phyloP scores from a whole-genome alignment of 64 coral and sea anemone species.

The Astreopora myriophthalma region DNA sequence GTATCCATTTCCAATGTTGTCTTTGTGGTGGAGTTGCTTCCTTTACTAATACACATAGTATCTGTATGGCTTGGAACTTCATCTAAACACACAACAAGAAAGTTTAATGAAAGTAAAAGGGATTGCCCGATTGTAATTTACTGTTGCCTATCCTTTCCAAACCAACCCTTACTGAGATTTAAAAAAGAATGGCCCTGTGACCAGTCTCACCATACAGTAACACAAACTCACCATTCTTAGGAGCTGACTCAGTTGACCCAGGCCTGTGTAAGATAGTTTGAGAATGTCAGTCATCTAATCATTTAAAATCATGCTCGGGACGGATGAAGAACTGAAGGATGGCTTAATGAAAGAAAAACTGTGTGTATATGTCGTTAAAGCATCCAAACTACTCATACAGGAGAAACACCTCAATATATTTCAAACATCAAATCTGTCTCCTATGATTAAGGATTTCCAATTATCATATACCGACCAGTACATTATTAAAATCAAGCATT shows the following conservation, averaged over 20 bases:
- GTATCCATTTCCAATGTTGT: neutral
- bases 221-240: neutral
- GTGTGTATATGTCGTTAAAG: neutral
- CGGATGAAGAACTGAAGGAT: too few relatives aligned
- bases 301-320: neutral
- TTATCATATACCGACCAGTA: too few relatives aligned
- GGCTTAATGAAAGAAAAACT: neutral
- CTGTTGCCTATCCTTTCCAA: neutral
- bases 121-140: too few relatives aligned
- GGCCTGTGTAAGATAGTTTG: neutral
- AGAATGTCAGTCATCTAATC: neutral
- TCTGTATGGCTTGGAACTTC: neutral
- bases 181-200: neutral
- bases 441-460: too few relatives aligned
- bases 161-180: neutral
- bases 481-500: neutral
- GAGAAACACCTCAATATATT: too few relatives aligned
- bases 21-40: neutral
- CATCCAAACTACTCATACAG: neutral
- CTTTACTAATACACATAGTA: neutral
- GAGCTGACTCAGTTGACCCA: neutral
- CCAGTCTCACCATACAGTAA: neutral
- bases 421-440: too few relatives aligned
- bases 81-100: neutral
- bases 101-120: too few relatives aligned